Conservation (phyloP, 2,888 invertebrate genomes). For the Cancer borealis region DNA sequence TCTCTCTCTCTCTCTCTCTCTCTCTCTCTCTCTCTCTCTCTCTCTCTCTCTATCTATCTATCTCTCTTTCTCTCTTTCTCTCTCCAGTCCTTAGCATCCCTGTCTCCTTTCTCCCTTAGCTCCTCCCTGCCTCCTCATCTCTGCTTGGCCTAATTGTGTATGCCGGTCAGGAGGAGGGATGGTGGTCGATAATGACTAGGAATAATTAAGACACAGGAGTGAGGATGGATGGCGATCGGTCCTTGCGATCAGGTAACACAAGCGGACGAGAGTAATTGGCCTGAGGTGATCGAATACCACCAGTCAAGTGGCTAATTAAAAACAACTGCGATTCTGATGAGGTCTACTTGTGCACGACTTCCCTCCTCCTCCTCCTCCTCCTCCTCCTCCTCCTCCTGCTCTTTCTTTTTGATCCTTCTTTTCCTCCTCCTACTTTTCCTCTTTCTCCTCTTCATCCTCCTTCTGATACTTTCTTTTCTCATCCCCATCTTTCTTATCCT, state of each 20-base stretch:
- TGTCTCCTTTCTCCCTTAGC: background rate
- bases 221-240: slow-evolving; percentile 36
- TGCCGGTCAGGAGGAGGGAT: background rate
- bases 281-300: background rate
- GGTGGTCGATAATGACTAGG: slow-evolving; percentile 22
- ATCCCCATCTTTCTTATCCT: background rate
- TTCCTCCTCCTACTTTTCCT: background rate
- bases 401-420: too few species aligned
- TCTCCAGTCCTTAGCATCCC: background rate
- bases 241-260: slow-evolving; percentile 24
- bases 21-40: background rate
- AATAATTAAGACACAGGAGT: background rate
- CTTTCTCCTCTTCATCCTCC: background rate
- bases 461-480: background rate
- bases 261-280: slow-evolving; percentile 29
- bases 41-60: background rate
- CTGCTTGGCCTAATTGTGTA: background rate
- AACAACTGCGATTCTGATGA: slow-evolving; percentile 20
- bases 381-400: too few species aligned
- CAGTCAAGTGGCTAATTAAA: slow-evolving; percentile 25
- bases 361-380: background rate
- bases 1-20: background rate
- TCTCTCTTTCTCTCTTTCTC: background rate
- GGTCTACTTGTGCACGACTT: background rate
- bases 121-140: background rate